Base-by-base conservation (phyloP, 1,140 invertebrate genomes). In the Chironomus striatipennis region DNA sequence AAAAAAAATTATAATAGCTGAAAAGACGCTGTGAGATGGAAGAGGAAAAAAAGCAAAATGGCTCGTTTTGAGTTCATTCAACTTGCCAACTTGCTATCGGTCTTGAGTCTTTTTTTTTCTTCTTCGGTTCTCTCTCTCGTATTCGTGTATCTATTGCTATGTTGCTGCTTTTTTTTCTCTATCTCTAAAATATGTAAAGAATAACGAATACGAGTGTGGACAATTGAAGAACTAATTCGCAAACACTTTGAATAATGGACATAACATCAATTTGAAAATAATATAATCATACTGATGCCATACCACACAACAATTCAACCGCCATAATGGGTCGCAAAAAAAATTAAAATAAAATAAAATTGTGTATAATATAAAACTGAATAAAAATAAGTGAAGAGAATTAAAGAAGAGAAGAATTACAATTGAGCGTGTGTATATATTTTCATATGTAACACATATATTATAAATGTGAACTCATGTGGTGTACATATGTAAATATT, bases 21-120 rank as follows among this genome's bases (percentile, higher is more conserved):
- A 70, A 70, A 70, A 70, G 65, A 70, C 17, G 65, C 20, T 70
- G 65, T 9, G 65, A n/a, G 20, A 70, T 70, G 65, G 65, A 70
- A 70, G 65, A 70, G 20, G 65, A 70, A 70, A 70, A 70, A 70
- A 70, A 70, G 17, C 65, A 70, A 70, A 70, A 70, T 70, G 65
- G 65, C 65, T 70, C 65, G 65, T 21, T 70, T 18, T 70, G 65
- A 70, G 65, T 70, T 70, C 65, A 70, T 70, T 70, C 65, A 70
- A 70, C 65, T 70, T 70, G 15, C 3, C 47, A 57, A n/a, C 47
- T 57, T n/a, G 47, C 47, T 34, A 57, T 57, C n/a, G 47, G 47
- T 57, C 47, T 57, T 57, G 47, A 57, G 47, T 57, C 12, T 12
- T n/a, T 57, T 57, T 57, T 10, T 57, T 57, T n/a, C 47, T 57